Percentiles rank a stretch among this genome's conserved stretches.
These are phyloP conservation scores for Ormyrus thymus DNA, from an alignment of 2,888 invertebrate species.

Conservation along the genomic window DNA sequence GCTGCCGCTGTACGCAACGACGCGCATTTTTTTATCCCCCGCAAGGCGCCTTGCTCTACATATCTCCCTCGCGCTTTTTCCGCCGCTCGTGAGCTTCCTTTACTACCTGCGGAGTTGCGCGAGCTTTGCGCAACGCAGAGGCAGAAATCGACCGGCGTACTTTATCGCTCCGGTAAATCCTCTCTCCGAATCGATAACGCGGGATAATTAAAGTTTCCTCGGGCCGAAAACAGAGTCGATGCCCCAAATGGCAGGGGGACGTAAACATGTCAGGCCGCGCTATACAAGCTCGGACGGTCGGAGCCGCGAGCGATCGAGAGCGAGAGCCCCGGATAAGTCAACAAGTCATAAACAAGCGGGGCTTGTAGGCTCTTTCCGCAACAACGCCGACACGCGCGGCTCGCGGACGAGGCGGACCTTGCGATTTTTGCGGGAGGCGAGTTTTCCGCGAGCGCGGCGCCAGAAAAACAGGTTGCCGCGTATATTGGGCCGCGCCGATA, in stretches of 20 bases:
- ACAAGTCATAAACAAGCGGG: slow-evolving; percentile 7
- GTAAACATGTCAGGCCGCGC: no score
- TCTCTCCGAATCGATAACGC: no score
- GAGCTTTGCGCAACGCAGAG: background rate
- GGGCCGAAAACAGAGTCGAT: no score
- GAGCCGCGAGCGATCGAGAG: no score
- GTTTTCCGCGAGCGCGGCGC: slow-evolving; percentile 1
- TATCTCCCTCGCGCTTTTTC: background rate
- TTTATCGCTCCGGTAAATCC: no score
- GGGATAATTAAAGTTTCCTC: no score
- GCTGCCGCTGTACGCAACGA: background rate
- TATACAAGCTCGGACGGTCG: no score
- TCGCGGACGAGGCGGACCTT: background rate
- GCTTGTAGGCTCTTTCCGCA: background rate
- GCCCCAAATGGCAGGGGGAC: no score
- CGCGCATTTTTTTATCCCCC: background rate
- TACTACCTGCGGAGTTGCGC: background rate
- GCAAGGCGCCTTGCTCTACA: background rate
- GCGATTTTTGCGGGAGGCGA: slow-evolving; percentile 3
- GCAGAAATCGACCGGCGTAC: no score
- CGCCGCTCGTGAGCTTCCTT: background rate
- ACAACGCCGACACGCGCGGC: background rate
- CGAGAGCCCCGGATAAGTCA: background rate
- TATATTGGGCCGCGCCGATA: slow-evolving; percentile 15
- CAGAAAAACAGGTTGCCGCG: slow-evolving; percentile 34